Percentiles rank a stretch among this genome's conserved stretches.
phyloP scores from a whole-genome alignment of 2,113 vertebrate genomes.

The Pseudolaguvia tuberculata region DNA sequence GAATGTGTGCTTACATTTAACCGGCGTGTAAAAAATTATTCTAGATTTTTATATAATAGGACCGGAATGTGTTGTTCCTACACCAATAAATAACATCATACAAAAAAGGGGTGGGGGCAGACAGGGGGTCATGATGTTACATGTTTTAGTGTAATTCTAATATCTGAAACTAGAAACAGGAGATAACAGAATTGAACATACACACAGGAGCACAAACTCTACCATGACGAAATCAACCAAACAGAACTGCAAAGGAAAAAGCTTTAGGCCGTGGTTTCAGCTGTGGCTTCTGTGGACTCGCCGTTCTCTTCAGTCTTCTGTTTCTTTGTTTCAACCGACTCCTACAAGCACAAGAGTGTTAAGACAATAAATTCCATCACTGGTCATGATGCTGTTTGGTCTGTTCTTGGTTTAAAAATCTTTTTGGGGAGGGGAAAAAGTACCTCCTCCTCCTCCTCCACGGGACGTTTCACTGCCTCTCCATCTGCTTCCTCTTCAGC shows the following conservation, averaged over 20 bases:
- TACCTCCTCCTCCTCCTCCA: conserved; percentile 71
- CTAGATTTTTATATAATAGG: conserved; percentile 17
- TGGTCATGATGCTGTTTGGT: background rate
- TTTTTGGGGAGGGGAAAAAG: conserved; percentile 10
- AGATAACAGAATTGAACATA: conserved; percentile 56
- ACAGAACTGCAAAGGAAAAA: conserved; percentile 59
- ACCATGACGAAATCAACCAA: conserved; percentile 69
- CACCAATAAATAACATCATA: conserved; percentile 83
- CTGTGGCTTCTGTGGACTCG: conserved; percentile 73
- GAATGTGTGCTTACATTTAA: conserved; percentile 70
- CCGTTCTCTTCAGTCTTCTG: conserved; percentile 78
- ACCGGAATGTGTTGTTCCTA: conserved; percentile 62
- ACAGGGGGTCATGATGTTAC: conserved; percentile 69
- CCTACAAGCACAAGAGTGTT: conserved; percentile 53
- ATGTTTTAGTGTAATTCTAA: conserved; percentile 73
- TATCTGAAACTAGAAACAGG: conserved; percentile 62
- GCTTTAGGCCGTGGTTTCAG: conserved; percentile 70
- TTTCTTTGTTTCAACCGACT: conserved; percentile 74
- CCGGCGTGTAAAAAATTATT: conserved; percentile 21
- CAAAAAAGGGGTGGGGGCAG: conserved; percentile 63
- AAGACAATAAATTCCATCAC: background rate
- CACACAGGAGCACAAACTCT: conserved; percentile 78
- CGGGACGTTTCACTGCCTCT: conserved; percentile 73
- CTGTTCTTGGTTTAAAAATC: background rate
- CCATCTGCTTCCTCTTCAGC: conserved; percentile 56